Evolutionary conservation across 1,140 invertebrate species (phyloP).

Genomic region (Lordiphosa clarofinis): DNA sequence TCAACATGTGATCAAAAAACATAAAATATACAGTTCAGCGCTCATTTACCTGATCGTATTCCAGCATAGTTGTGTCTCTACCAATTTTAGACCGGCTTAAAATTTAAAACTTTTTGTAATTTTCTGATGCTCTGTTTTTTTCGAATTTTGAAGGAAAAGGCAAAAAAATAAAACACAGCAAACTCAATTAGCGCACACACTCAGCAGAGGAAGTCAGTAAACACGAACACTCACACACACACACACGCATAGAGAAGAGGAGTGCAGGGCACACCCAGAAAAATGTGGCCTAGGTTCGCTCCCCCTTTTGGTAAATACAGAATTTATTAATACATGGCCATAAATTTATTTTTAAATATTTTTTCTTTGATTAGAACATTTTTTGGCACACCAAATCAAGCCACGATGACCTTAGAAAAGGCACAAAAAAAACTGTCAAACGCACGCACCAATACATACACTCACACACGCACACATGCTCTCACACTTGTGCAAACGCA

Average conservation of each 20-base stretch:
- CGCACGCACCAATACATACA: conserved; percentile 22
- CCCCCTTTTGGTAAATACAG: neutral
- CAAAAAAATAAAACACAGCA: conserved; percentile 10
- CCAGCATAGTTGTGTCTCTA: conserved; percentile 40
- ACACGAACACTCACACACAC: conserved; percentile 5
- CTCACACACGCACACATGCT: conserved; percentile 14
- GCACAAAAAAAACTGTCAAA: conserved; percentile 33
- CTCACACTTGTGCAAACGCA: conserved; percentile 18
- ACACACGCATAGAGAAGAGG: conserved; percentile 15
- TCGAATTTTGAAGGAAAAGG: conserved; percentile 38
- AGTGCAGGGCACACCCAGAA: conserved; percentile 32
- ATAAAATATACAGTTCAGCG: conserved; percentile 12
- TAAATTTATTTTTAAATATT: conserved; percentile 24
- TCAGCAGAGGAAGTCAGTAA: conserved; percentile 6
- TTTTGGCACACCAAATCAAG: conserved; percentile 6
- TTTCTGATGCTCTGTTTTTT: conserved; percentile 14
- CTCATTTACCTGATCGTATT: conserved; percentile 58
- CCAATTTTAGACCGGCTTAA: conserved; percentile 17
- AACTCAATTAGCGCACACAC: conserved; percentile 26
- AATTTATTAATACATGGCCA: conserved; percentile 3
- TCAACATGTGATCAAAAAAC: conserved; percentile 23
- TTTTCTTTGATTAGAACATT: conserved; percentile 22
- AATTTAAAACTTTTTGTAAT: conserved; percentile 14
- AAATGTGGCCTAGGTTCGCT: neutral
- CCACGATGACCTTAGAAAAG: conserved; percentile 44